Evolutionary conservation across 2,797 vertebrate genomes (phyloP).

Genomic region (Anableps anableps): DNA sequence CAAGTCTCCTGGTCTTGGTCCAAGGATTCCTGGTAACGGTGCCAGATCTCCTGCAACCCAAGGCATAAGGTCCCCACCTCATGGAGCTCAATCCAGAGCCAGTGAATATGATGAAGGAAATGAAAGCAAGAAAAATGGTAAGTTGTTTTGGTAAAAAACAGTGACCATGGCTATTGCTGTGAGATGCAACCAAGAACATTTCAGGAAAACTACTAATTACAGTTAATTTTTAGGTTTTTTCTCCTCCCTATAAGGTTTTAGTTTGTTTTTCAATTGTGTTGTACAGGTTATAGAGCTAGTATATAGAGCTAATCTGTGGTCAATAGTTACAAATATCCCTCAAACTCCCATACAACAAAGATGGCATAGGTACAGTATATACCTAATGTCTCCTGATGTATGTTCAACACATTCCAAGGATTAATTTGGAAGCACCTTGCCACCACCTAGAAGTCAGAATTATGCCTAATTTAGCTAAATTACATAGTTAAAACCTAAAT

Average conservation of each 20-base stretch:
- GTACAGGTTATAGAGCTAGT: background rate
- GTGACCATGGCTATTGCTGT: background rate
- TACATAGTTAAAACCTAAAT: background rate
- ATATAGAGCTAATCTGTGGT: background rate
- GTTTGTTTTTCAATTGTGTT: background rate
- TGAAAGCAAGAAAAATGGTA: constrained; percentile 81
- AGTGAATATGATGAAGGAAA: constrained; percentile 78
- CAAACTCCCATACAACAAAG: no score
- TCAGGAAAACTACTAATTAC: background rate
- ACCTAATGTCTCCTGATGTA: no score
- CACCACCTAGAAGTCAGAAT: background rate
- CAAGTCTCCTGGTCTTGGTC: constrained; percentile 55
- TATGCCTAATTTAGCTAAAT: no score
- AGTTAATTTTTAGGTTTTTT: background rate
- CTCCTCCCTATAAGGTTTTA: background rate
- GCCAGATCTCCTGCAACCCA: constrained; percentile 64
- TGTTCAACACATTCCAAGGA: background rate
- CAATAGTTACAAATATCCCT: background rate
- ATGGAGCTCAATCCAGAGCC: constrained; percentile 74
- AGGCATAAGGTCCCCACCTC: constrained; percentile 63
- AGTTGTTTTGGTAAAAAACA: constrained; percentile 20
- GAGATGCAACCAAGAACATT: background rate
- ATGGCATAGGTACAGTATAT: no score
- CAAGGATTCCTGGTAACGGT: constrained; percentile 71
- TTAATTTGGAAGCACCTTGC: background rate